Evolutionary conservation across 1,140 invertebrate genomes (phyloP).

Genomic region (Meloidogyne exigua): DNA sequence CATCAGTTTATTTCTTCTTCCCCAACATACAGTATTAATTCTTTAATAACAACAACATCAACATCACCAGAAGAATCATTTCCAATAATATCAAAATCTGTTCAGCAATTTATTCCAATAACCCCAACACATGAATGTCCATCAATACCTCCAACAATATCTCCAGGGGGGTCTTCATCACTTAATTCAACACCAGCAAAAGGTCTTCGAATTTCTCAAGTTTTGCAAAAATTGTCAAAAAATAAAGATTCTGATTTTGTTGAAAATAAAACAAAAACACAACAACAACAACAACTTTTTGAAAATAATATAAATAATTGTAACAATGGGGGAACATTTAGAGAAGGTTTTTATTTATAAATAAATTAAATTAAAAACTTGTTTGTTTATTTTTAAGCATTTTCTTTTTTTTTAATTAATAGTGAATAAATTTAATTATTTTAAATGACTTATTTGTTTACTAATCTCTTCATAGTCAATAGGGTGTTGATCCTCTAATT

Average conservation of each 20-base stretch:
- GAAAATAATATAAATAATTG: neutral
- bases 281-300: neutral
- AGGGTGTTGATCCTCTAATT: no score
- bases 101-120: neutral
- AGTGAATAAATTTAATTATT: no score
- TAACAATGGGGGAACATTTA: neutral
- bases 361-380: no score
- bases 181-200: neutral
- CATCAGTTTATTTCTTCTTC: neutral
- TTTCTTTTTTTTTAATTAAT: no score
- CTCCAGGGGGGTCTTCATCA: neutral
- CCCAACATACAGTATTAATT: neutral
- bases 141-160: neutral
- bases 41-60: neutral
- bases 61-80: neutral
- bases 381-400: no score
- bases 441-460: no score
- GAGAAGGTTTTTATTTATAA: no score
- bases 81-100: neutral
- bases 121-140: neutral
- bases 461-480: no score
- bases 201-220: neutral
- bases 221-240: neutral
- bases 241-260: neutral
- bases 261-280: neutral